Base-by-base conservation (phyloP, 92 coral and sea anemone species). In the Actinernus sp. region DNA sequence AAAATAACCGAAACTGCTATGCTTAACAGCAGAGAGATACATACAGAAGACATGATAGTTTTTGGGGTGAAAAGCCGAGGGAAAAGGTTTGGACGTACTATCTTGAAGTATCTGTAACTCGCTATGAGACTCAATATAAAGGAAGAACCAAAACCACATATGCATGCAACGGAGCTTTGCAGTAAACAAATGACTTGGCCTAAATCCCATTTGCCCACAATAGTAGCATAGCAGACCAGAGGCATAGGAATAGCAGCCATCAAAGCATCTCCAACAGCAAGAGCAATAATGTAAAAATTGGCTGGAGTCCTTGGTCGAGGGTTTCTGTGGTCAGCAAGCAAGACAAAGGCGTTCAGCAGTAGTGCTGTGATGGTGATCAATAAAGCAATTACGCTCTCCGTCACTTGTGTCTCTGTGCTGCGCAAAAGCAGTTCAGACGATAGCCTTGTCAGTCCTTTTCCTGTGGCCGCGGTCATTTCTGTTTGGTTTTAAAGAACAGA, bases 151-250 rank as follows among this genome's bases (percentile, higher is more conserved):
- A 45, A 54, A 53, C 53, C 27, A 65, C 29, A 25, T 63, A 49
- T n/a, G n/a, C n/a, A n/a, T n/a, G n/a, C n/a, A n/a, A n/a, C n/a
- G n/a, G n/a, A n/a, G 26, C 82, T 74, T 74, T 74, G 82, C 22
- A 74, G 39, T 22, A 40, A 59, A 45, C 82, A 74, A 11, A 23
- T 31, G 2, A 62, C 26, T 2, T 24, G 2, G 24, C 63, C 21
- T 4, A 64, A 29, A 1, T 29, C n/a, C 82, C 82, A 62, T 19
- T 62, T 59, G 55, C 82, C 82, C n/a, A 19, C 51, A 8, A 63
- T 4, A 1, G 63, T 41, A n/a, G 31, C 74, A 11, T 58, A 58
- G 13, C 50, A 12, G 2, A 55, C 51, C 17, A 63, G 28, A 0
- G 82, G 74, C 74, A 74, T 50, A 24, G 63, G 75, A 7, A 63